Conservation (phyloP, 2,888 invertebrate species). For the Dendrolimus pini region DNA sequence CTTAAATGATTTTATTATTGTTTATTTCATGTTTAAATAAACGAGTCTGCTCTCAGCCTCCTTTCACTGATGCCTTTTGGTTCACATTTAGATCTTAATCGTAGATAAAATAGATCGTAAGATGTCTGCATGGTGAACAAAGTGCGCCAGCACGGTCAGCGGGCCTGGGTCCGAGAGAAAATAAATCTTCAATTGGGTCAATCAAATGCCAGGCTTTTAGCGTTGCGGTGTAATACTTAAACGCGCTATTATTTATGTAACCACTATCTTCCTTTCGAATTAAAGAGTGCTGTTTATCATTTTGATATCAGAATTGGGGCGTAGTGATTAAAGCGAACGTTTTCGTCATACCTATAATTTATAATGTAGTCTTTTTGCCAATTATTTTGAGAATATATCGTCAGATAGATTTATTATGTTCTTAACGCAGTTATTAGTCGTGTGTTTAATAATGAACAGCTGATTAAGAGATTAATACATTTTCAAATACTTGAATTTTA, state of each 20-base stretch:
- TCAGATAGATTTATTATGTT: background rate
- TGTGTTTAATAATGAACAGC: too few relatives aligned
- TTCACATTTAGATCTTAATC: constrained; percentile 60
- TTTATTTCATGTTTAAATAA: constrained; percentile 65
- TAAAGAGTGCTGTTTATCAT: constrained; percentile 1
- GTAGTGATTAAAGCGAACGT: background rate
- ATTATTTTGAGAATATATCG: background rate
- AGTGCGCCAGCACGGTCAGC: constrained; percentile 44
- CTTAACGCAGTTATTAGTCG: too few relatives aligned
- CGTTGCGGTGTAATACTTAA: constrained; percentile 35
- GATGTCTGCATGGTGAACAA: constrained; percentile 53
- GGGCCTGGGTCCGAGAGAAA: constrained; percentile 56
- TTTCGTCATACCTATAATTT: background rate
- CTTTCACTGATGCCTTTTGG: constrained; percentile 72
- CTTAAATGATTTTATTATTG: constrained; percentile 36
- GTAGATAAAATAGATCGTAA: constrained; percentile 70
- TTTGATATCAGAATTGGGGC: constrained; percentile 4
- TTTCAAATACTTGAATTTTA: too few relatives aligned
- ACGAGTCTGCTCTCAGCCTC: constrained; percentile 57
- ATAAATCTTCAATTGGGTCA: constrained; percentile 73
- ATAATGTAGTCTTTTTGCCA: background rate
- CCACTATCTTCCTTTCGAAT: constrained; percentile 24
- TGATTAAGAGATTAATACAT: too few relatives aligned
- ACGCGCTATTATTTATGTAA: constrained; percentile 21
- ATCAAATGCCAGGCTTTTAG: constrained; percentile 63